Evolutionary conservation across 2,888 invertebrate genomes (phyloP), one percentile per base, ranked within the genome.

Genomic region (Epinotia demarniana): DNA sequence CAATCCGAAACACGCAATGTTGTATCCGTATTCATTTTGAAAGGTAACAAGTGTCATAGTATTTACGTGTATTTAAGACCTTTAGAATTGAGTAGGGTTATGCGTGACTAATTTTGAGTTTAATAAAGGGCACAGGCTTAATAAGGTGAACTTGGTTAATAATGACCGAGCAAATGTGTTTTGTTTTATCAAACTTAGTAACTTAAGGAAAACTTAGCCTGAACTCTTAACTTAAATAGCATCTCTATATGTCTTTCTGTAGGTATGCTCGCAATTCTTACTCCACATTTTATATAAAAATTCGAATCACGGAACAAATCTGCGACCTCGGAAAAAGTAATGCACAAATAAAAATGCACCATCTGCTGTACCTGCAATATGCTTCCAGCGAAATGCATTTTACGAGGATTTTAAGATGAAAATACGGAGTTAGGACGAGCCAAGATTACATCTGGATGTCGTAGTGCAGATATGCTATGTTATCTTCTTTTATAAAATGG

Each of bases 1-100:
- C 19, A 60, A 58, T 13, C 18, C 27, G n/a, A 16, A 66, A 55
- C 68, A 69, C 69, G 69, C 69, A 69, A 69, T 67, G 67, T 68
- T n/a, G n/a, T 64, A 23, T 13, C 16, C 11, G 53, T n/a, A 11
- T 16, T 33, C 9, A 49, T 58, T 68, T n/a, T 39, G 60, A 46
- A 69, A 46, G 3, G 60, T 27, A 43, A 2, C 19, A 68, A 19
- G 13, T 43, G 16, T 4, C 13, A 2, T 60, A 13, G 11, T 43
- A 12, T 58, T 3, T 8, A 57, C 4, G 9, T 68, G 2, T 46
- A 16, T 19, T 43, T 39, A 23, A 23, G 19, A 16, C 19, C 16
- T 57, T 68, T 64, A 9, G 8, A 11, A n/a, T 4, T 43, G 23
- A 23, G 9, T 39, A 43, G 46, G 13, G 2, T 4, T 53, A n/a